Evolutionary conservation across 2,888 invertebrate genomes (phyloP), one percentile per base, ranked within the genome.

Genomic region (Himalopsyche tibetana): DNA sequence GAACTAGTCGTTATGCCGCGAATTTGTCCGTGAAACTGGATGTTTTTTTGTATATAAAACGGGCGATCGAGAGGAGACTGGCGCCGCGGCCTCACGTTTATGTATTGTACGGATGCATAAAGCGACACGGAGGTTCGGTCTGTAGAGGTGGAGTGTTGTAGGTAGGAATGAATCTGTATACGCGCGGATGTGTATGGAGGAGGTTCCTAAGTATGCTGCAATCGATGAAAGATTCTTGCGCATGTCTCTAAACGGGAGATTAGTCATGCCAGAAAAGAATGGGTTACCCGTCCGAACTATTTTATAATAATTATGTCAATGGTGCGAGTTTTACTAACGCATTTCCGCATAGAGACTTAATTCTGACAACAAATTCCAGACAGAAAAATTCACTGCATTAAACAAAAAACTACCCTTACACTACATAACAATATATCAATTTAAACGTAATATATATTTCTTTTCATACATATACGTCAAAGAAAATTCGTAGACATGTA

Each of bases 181-280:
- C n/a, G 36, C 19, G 51, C 80, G 80, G 36, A 38, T 84, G 80
- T 80, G 80, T 80, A 55, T 80, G 9, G 19, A 74, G 38, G 38
- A 80, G 55, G 36, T 74, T 51, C 81, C 55, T 12, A 74, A 85
- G 82, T 38, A 55, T 84, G 82, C 82, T 56, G 82, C 84, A 85
- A 87, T 87, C 87, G 87, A 87, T 87, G 87, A 83, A 83, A 63
- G 82, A 79, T 84, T 87, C 85, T 87, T 85, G 87, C 87, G 87
- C 87, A 87, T 87, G 87, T 87, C 87, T 82, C 74, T 40, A 81
- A 82, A 82, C 19, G 63, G 42, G 74, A 80, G 87, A 84, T 86
- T 82, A 85, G 83, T 80, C 80, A 83, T 69, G 79, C 83, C 83
- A 42, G 69, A 84, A 79, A 81, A 86, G 86, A 86, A 84, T 84